A percentile compares a stretch with the other conserved stretches of the same genome.
These are phyloP conservation scores for Gnathonemus echidnorhynchus DNA, from an alignment of 2,113 vertebrate species.

Conservation along the genomic window DNA sequence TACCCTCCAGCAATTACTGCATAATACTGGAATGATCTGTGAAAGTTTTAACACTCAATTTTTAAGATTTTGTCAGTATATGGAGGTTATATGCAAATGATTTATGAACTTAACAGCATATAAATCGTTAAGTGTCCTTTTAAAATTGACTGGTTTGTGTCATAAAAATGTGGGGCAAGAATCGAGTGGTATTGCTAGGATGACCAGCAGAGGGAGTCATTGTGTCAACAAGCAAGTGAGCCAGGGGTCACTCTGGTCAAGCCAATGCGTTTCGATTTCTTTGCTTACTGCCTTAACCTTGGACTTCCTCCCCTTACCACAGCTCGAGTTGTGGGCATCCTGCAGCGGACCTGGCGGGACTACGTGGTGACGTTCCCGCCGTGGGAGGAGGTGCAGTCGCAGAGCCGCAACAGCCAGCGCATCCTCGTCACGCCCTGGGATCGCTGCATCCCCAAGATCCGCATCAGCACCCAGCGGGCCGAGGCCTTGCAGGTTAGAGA, in stretches of 20 bases:
- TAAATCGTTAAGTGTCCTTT: neutral
- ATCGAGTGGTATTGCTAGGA: neutral
- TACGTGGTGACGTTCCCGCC: constrained; percentile 89
- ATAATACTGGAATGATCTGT: neutral
- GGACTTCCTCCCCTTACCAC: neutral
- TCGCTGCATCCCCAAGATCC: constrained; percentile 85
- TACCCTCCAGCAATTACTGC: neutral
- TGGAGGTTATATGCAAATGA: neutral
- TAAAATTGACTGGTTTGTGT: neutral
- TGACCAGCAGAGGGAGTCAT: constrained; percentile 14
- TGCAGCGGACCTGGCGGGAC: constrained; percentile 93
- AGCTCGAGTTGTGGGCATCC: constrained; percentile 83
- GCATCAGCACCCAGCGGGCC: constrained; percentile 88
- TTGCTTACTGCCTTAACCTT: neutral
- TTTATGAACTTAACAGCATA: neutral
- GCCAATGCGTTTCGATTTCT: neutral
- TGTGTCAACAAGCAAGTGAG: neutral
- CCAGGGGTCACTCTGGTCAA: neutral
- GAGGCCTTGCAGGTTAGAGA: constrained; percentile 77
- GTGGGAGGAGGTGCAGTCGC: constrained; percentile 73
- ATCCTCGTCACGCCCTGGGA: constrained; percentile 88
- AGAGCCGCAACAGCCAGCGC: constrained; percentile 76
- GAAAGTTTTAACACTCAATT: neutral
- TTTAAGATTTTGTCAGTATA: neutral
- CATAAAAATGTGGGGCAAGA: neutral